Evolutionary conservation across 1,140 invertebrate genomes (phyloP), one percentile per base, ranked within the genome.

Genomic region (Cyrtorhinus lividipennis): DNA sequence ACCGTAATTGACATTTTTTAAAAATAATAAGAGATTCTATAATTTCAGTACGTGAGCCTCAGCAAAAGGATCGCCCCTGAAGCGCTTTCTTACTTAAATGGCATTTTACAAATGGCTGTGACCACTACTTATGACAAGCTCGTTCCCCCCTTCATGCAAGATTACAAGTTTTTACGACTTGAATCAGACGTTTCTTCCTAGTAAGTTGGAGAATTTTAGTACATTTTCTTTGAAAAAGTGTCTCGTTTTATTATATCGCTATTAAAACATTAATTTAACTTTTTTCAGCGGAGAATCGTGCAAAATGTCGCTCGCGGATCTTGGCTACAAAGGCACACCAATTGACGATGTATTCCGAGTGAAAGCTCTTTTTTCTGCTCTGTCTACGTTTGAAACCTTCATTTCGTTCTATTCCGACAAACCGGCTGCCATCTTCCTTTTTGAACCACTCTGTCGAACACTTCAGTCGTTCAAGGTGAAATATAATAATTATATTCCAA

Each of bases 21-120:
- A n/a, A n/a, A n/a, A n/a, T n/a, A n/a, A n/a, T n/a, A n/a, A n/a
- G n/a, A 38, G 15, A 38, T 38, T 5, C 15, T 38, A 38, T 38
- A 15, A 38, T 38, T 82, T 66, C 71, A 86, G 82, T 93, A 86
- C 71, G 85, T 86, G 1, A 68, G 73, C 2, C 72, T 88, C n/a
- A 92, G 89, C 2, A 91, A 92, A 75, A 76, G 90, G 69, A 86
- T 84, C 68, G 74, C 85, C 22, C 90, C 92, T 0, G 80, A 88
- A 48, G 81, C 80, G 0, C 76, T 92, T 12, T 91, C 87, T 73
- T 93, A 85, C 70, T 72, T 94, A 5, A 73, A 80, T 30, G 84
- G 86, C 1, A 72, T 89, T 62, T 69, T 90, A 56, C 82, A 81
- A 70, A 68, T 87, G 71, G 62, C 65, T 2, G n/a, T 30, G 1